These are phyloP conservation scores for Scrobipalpa costella DNA, from an alignment of 2,888 invertebrate genomes.

Conservation along the genomic window DNA sequence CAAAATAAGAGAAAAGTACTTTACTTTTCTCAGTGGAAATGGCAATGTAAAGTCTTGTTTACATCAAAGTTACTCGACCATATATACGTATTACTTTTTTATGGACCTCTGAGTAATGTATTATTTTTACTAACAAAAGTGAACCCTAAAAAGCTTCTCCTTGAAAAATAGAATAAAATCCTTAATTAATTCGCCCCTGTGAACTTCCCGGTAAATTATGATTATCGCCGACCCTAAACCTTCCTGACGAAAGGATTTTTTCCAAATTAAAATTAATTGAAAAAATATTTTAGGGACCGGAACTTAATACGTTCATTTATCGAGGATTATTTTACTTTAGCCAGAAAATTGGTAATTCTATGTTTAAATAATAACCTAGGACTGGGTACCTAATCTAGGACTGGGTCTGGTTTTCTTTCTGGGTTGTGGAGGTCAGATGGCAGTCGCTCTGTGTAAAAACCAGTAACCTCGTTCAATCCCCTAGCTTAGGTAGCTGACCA, in stretches of 20 bases:
- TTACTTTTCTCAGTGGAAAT: too few species aligned
- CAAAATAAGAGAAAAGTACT: too few species aligned
- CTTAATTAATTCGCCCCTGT: slow-evolving; percentile 73
- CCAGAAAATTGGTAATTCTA: not conserved
- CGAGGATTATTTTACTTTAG: slow-evolving; percentile 26
- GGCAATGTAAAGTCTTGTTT: too few species aligned
- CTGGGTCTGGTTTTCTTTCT: too few species aligned
- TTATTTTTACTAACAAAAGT: slow-evolving; percentile 40
- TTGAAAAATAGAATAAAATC: slow-evolving; percentile 70
- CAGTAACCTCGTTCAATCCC: too few species aligned
- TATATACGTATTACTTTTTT: too few species aligned
- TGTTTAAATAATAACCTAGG: not conserved
- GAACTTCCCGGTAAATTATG: slow-evolving; percentile 66
- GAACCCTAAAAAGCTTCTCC: slow-evolving; percentile 39
- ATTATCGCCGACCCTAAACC: slow-evolving; percentile 57
- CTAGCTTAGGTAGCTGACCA: too few species aligned
- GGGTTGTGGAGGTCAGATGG: too few species aligned
- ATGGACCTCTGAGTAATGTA: too few species aligned
- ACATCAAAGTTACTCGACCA: too few species aligned
- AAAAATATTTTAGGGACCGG: slow-evolving; percentile 37
- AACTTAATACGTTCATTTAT: slow-evolving; percentile 41
- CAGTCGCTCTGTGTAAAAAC: too few species aligned
- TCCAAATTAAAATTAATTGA: slow-evolving; percentile 45
- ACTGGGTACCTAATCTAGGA: too few species aligned
- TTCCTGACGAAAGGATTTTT: slow-evolving; percentile 49